Evolutionary conservation across 2,797 vertebrate genomes (phyloP), one percentile per base, ranked within the genome.

Genomic region (Silurus aristotelis): DNA sequence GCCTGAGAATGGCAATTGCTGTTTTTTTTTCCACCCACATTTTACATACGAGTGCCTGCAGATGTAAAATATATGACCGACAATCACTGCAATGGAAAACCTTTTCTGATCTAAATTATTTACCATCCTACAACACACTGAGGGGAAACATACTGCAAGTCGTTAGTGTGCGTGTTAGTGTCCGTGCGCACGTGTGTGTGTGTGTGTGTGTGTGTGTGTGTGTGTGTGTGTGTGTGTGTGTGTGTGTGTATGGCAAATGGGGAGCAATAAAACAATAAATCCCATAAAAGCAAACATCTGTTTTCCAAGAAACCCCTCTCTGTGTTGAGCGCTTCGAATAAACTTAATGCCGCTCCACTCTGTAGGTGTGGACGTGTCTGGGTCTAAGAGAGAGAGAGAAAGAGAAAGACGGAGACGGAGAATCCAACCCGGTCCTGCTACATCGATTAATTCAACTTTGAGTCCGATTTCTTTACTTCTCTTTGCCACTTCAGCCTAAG

Each of bases 1-100:
- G 25, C 68, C 38, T 89, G 83, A 85, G 87, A 84, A 78, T 82
- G 77, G 85, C 82, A 80, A 83, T 10, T 10, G 52, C 56, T n/a
- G 8, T 22, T 17, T 31, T 12, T 27, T 27, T 38, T 70, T 4
- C 4, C n/a, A 0, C 58, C 58, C 58, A 5, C 19, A 27, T 2
- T 60, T 73, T 61, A 14, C 2, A 8, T 43, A 13, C 15, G 19
- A 25, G 25, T 60, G 31, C 8, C 3, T 64, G 38, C 1, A 22
- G 9, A 22, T 46, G 7, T n/a, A 31, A n/a, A 27, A 31, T 27
- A 48, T 5, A 64, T 64, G 43, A 25, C 60, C 25, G 78, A 73
- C 83, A 71, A 70, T 58, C n/a, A 5, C 27, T 66, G 76, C 67
- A 79, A 86, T 67, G 80, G 67, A 82, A 72, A 81, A 43, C 17